A percentile compares a stretch with the other conserved stretches of the same genome.
phyloP scores from a whole-genome alignment of 1,140 invertebrate species.

The Oncopeltus fasciatus region DNA sequence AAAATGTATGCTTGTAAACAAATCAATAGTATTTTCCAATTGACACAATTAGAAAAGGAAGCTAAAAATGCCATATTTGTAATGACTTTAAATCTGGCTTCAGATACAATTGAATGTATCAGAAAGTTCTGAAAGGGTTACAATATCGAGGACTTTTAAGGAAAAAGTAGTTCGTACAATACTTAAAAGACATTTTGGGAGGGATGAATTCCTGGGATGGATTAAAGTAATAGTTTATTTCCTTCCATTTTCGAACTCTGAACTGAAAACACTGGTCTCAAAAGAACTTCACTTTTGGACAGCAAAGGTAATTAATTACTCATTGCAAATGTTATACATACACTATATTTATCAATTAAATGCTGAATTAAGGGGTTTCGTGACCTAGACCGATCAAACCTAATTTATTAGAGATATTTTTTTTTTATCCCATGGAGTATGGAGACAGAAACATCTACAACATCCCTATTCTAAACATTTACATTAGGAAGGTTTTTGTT shows the following conservation, averaged over 20 bases:
- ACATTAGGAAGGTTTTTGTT: too few relatives aligned
- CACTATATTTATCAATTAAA: too few relatives aligned
- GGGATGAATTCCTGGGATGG: conserved; percentile 83
- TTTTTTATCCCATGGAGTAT: too few relatives aligned
- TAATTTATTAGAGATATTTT: too few relatives aligned
- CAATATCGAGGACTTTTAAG: conserved; percentile 64
- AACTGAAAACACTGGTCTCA: conserved; percentile 62
- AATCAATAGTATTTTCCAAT: too few relatives aligned
- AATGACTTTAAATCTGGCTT: conserved; percentile 90
- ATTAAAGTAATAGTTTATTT: conserved; percentile 95
- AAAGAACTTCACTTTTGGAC: conserved; percentile 71
- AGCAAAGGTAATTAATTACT: conserved; percentile 34
- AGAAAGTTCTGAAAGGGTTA: conserved; percentile 50
- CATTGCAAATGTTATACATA: not conserved
- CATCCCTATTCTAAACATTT: too few relatives aligned
- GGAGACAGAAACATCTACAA: too few relatives aligned
- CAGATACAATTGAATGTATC: conserved; percentile 83
- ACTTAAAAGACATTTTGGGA: conserved; percentile 69
- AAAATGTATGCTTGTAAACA: too few relatives aligned
- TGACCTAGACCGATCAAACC: too few relatives aligned
- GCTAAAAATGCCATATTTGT: conserved; percentile 89
- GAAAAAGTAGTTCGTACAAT: conserved; percentile 67
- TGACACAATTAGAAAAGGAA: too few relatives aligned
- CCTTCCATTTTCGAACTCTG: conserved; percentile 71
- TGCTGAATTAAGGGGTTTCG: too few relatives aligned